Evolutionary conservation across 2,113 vertebrate genomes (phyloP).

Genomic region (Siniperca chuatsi): DNA sequence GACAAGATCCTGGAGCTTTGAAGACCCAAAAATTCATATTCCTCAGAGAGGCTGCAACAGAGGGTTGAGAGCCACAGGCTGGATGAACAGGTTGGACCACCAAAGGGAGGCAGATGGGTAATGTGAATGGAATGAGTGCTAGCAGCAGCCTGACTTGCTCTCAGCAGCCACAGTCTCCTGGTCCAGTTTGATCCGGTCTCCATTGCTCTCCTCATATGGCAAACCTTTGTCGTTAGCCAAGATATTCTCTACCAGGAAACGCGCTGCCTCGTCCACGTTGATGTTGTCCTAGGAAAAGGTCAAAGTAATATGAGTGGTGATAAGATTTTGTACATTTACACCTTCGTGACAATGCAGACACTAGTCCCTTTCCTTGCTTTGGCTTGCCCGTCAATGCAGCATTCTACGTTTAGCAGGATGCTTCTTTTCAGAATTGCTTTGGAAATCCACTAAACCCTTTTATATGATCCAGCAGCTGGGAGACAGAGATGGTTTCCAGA

Average conservation of each 20-base stretch:
- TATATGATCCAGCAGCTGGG: constrained; percentile 28
- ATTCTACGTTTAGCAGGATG: background rate
- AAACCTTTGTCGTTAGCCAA: constrained; percentile 91
- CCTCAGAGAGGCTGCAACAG: constrained; percentile 38
- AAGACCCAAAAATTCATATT: constrained; percentile 45
- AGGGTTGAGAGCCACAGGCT: constrained; percentile 43
- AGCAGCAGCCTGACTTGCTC: constrained; percentile 95
- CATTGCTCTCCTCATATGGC: constrained; percentile 91
- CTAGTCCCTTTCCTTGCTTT: background rate
- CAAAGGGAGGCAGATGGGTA: constrained; percentile 31
- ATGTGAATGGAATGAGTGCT: constrained; percentile 67
- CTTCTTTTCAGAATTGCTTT: background rate
- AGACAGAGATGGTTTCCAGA: constrained; percentile 12
- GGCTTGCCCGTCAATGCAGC: background rate
- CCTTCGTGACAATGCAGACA: constrained; percentile 1
- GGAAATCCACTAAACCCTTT: background rate
- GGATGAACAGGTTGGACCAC: constrained; percentile 27
- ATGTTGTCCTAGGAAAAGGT: constrained; percentile 92
- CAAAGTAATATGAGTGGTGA: constrained; percentile 7
- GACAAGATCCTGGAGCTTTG: constrained; percentile 46
- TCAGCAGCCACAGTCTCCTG: constrained; percentile 87
- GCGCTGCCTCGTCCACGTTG: constrained; percentile 96
- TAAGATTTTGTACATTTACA: background rate
- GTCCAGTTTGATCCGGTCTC: constrained; percentile 90
- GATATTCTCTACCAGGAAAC: constrained; percentile 96